Conservation (phyloP, 2,888 invertebrate genomes). For the Drosophila multiciliata region DNA sequence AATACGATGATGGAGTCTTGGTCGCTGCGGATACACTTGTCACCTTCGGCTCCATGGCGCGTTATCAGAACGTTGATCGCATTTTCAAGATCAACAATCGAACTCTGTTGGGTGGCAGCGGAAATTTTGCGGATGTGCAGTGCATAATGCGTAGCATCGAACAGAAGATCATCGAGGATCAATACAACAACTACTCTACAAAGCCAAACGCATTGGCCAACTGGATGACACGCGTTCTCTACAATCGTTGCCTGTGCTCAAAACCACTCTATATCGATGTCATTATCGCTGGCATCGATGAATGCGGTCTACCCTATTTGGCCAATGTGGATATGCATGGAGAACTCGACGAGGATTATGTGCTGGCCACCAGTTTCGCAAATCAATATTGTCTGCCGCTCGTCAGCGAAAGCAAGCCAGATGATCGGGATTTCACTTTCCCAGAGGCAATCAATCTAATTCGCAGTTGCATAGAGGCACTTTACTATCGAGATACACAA, state of each 20-base stretch:
- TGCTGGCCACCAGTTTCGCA: constrained; percentile 1
- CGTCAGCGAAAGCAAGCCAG: neutral
- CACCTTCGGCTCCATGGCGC: neutral
- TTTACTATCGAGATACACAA: neutral
- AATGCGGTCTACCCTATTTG: neutral
- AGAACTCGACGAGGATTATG: neutral
- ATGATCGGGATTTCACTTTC: constrained; percentile 2
- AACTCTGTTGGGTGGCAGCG: neutral
- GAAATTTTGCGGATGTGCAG: neutral
- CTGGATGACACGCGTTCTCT: neutral
- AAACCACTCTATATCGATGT: neutral
- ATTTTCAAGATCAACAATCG: constrained; percentile 2
- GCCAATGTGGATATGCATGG: neutral
- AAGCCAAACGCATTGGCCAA: neutral
- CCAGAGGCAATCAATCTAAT: neutral
- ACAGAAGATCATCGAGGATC: neutral
- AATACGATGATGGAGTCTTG: constrained; percentile 5
- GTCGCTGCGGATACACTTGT: neutral
- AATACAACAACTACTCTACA: neutral
- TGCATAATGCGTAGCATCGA: neutral
- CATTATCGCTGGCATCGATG: constrained; percentile 4
- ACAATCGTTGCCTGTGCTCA: neutral
- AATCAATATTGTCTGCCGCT: neutral
- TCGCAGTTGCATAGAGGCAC: constrained; percentile 1
- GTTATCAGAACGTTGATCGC: constrained; percentile 1